These are phyloP conservation scores for Lycopodina hypogea DNA, from an alignment of 37 sponge, comb jelly and placozoan genomes.

Conservation along the genomic window DNA sequence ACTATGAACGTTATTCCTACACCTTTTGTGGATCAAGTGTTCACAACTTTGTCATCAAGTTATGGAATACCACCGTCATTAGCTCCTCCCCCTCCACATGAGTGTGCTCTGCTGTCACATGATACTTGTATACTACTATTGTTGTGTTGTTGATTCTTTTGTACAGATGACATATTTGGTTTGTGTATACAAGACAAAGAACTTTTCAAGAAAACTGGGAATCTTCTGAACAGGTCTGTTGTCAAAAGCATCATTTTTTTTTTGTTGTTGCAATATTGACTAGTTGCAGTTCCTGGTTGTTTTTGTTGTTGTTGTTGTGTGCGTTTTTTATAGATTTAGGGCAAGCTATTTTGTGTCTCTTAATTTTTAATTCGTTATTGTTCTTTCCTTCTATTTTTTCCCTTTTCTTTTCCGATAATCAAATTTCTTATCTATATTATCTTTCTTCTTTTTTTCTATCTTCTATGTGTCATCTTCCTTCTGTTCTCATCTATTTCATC, in stretches of 20 bases:
- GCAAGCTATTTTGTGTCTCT: no score
- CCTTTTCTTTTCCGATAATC: no score
- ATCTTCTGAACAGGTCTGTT: conserved; percentile 28
- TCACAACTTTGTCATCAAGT: no score
- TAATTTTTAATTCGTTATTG: neutral
- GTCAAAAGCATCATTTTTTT: no score
- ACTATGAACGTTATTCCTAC: no score
- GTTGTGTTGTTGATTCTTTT: neutral
- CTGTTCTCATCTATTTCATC: no score
- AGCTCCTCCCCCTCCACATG: neutral
- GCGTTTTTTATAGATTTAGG: no score
- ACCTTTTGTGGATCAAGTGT: no score
- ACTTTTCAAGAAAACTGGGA: conserved; percentile 19
- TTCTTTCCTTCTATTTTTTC: neutral
- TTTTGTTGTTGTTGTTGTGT: neutral
- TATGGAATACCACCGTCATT: no score
- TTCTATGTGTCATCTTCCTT: no score
- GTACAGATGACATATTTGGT: conserved; percentile 40
- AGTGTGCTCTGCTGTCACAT: neutral
- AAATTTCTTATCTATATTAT: neutral
- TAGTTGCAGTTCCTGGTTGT: no score
- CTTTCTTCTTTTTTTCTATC: neutral
- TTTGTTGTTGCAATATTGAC: no score
- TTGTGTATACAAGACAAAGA: conserved; percentile 36
- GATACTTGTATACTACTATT: neutral